Evolutionary conservation across 2,888 invertebrate genomes (phyloP).

Genomic region (Agonum fuliginosum): DNA sequence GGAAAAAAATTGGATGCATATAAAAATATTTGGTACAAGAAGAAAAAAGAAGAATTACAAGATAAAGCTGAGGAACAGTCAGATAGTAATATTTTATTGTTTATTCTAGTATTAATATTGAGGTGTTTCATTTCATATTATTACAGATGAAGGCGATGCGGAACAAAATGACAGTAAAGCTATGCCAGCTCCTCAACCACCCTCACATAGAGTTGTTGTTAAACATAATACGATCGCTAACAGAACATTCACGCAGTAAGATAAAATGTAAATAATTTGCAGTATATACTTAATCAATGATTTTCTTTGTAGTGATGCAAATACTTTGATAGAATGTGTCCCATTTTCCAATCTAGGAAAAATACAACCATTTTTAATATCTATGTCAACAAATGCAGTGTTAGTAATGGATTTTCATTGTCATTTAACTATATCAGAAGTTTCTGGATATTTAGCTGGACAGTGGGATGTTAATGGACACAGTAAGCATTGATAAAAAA

Average conservation of each 20-base stretch:
- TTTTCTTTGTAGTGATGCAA: slow-evolving; percentile 89
- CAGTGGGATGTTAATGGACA: slow-evolving; percentile 96
- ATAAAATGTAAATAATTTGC: slow-evolving; percentile 62
- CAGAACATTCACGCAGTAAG: slow-evolving; percentile 86
- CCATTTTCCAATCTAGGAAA: slow-evolving; percentile 91
- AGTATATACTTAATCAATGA: slow-evolving; percentile 48
- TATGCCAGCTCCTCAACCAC: slow-evolving; percentile 76
- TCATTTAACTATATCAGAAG: slow-evolving; percentile 94
- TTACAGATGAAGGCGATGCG: slow-evolving; percentile 76
- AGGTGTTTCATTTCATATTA: slow-evolving; percentile 33
- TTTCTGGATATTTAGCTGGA: slow-evolving; percentile 96
- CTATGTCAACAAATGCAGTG: slow-evolving; percentile 90
- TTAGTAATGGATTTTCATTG: slow-evolving; percentile 94
- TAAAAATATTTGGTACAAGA: slow-evolving; percentile 89
- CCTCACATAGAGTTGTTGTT: slow-evolving; percentile 80
- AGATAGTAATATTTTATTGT: slow-evolving; percentile 61
- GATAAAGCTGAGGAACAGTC: slow-evolving; percentile 67
- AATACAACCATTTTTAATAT: slow-evolving; percentile 93
- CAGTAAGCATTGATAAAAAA: slow-evolving; percentile 79
- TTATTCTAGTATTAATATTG: background rate
- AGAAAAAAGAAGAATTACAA: slow-evolving; percentile 71
- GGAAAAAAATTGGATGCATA: slow-evolving; percentile 92
- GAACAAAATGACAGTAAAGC: slow-evolving; percentile 66
- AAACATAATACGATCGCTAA: slow-evolving; percentile 86
- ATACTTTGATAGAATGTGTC: slow-evolving; percentile 91